Evolutionary conservation across 2,888 invertebrate genomes (phyloP).

Genomic region (Sceliomorpha sp.): DNA sequence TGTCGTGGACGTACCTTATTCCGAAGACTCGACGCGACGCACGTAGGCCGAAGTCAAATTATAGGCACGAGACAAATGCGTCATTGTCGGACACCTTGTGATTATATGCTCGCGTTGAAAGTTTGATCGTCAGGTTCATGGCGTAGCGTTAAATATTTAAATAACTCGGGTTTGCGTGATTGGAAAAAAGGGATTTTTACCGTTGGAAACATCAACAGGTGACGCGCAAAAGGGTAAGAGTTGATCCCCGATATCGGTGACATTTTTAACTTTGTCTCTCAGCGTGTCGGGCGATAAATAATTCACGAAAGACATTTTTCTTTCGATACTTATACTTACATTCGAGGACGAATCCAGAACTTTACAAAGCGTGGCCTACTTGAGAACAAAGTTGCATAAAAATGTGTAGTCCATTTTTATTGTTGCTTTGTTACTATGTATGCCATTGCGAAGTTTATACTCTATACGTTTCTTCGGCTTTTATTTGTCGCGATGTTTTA

Average conservation of each 20-base stretch:
- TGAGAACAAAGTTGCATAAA: constrained; percentile 23
- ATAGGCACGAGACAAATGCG: too few species aligned
- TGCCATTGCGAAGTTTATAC: constrained; percentile 19
- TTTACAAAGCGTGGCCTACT: constrained; percentile 24
- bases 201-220: too few species aligned
- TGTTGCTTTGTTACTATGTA: constrained; percentile 4
- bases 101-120: too few species aligned
- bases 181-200: too few species aligned
- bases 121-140: too few species aligned
- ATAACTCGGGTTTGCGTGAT: too few species aligned
- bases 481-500: constrained; percentile 8
- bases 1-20: too few species aligned
- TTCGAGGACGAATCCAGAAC: constrained; percentile 3
- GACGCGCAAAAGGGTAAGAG: too few species aligned
- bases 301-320: constrained; percentile 26
- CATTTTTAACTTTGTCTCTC: constrained; percentile 29
- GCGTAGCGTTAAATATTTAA: too few species aligned
- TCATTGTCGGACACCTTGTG: too few species aligned
- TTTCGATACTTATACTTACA: constrained; percentile 22
- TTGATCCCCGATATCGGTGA: not conserved
- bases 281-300: constrained; percentile 31
- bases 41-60: too few species aligned
- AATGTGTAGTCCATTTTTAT: not conserved
- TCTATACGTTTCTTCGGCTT: constrained; percentile 1
- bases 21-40: too few species aligned